phyloP scores from a whole-genome alignment of 2,888 invertebrate species.

The Philereme transversata region DNA sequence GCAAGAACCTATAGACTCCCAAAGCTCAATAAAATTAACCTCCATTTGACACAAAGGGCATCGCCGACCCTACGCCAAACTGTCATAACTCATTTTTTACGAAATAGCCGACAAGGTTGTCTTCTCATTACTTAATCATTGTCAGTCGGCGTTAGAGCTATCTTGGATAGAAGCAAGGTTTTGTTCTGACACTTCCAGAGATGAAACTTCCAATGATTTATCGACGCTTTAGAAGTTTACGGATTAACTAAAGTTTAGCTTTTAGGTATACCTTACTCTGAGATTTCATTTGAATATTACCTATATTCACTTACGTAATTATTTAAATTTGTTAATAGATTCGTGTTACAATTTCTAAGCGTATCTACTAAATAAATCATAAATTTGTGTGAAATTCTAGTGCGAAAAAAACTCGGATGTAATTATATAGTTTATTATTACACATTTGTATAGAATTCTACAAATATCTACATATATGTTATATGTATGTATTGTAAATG shows the following conservation, averaged over 20 bases:
- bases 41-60: conserved; percentile 28
- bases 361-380: too few relatives aligned
- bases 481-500: too few relatives aligned
- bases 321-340: too few relatives aligned
- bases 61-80: conserved; percentile 21
- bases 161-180: conserved; percentile 44
- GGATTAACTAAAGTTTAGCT: conserved; percentile 24
- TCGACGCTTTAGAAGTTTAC: conserved; percentile 39
- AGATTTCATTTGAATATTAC: conserved; percentile 15
- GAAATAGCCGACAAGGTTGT: conserved; percentile 35
- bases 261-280: conserved; percentile 15
- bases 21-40: conserved; percentile 35
- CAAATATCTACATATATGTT: too few relatives aligned
- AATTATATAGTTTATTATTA: too few relatives aligned
- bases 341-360: not conserved
- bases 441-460: too few relatives aligned
- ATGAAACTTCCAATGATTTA: conserved; percentile 60
- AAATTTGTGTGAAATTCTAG: too few relatives aligned
- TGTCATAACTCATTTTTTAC: conserved; percentile 38
- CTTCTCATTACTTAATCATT: conserved; percentile 43
- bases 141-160: conserved; percentile 32
- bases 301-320: not conserved
- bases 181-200: conserved; percentile 57
- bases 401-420: too few relatives aligned
- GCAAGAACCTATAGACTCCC: conserved; percentile 11